Evolutionary conservation across 2,888 invertebrate genomes (phyloP).

Genomic region (Sycophila texana): DNA sequence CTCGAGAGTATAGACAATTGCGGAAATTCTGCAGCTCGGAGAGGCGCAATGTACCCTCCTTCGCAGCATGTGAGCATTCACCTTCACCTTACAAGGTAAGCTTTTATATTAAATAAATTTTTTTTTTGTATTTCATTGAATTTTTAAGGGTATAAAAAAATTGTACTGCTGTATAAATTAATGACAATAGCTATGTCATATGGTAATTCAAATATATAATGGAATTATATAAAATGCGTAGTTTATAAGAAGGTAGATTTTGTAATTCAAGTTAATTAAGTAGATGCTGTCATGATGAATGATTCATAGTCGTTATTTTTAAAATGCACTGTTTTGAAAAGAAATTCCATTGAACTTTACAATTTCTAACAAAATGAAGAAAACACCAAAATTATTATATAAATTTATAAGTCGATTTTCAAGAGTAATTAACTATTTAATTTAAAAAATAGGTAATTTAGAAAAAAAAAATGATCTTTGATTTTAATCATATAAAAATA

Average conservation of each 20-base stretch:
- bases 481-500: too few species aligned
- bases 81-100: constrained; percentile 60
- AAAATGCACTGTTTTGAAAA: too few species aligned
- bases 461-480: too few species aligned
- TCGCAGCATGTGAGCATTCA: constrained; percentile 59
- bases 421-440: too few species aligned
- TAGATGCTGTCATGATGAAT: too few species aligned
- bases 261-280: too few species aligned
- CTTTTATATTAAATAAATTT: not conserved
- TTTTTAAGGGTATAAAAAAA: not conserved
- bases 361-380: not conserved
- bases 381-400: not conserved
- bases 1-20: constrained; percentile 57
- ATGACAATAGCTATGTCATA: not conserved
- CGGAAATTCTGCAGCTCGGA: constrained; percentile 55
- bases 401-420: not conserved
- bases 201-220: not conserved
- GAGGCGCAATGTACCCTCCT: constrained; percentile 5
- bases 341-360: not conserved
- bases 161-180: not conserved
- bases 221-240: too few species aligned
- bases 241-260: too few species aligned
- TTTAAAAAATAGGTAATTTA: too few species aligned
- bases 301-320: too few species aligned
- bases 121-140: not conserved